Base-by-base conservation (phyloP, 2,888 invertebrate genomes). In the Synanthedon myopaeformis region DNA sequence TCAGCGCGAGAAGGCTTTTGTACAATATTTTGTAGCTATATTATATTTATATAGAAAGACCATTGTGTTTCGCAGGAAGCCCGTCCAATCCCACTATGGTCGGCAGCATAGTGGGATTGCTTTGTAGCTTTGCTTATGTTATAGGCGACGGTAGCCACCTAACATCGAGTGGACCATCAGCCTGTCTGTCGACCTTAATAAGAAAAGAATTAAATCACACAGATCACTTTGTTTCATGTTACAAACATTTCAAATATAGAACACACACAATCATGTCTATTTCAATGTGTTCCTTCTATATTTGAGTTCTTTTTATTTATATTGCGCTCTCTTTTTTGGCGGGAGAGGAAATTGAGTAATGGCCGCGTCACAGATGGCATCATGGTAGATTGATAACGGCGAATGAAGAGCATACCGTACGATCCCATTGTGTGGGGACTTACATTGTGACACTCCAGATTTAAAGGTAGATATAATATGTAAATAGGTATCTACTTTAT, bases 301-400 rank as follows among this genome's bases (percentile, higher is more conserved):
- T 35, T 69, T 64, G 66, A 69, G 67, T 67, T 74, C 70, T 72
- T 76, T 79, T 79, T 72, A 71, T 35, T 35, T 35, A 35, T 35
- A 35, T 35, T 35, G 35, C 69, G 69, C 67, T 71, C 64, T 73
- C 69, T 74, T 76, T 76, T 74, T 82, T 72, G 69, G 74, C 74
- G 77, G 76, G 69, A 77, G 78, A 76, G 74, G 79, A 84, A 85
- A 86, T 85, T 87, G 86, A 86, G 79, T 84, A 85, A 87, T 85
- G 79, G 72, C 70, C 62, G 72, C 78, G 84, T 84, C 86, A 81
- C 84, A 84, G 87, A 84, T 85, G 87, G 86, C 83, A 84, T 85
- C 82, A 83, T 74, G 78, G 75, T 76, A 79, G 85, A 87, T 84
- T 86, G 87, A 87, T 86, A 83, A 79, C 79, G 70, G 66, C 73